Conservation (phyloP, 2,113 vertebrate genomes). For the Xiphorhynchus elegans region DNA sequence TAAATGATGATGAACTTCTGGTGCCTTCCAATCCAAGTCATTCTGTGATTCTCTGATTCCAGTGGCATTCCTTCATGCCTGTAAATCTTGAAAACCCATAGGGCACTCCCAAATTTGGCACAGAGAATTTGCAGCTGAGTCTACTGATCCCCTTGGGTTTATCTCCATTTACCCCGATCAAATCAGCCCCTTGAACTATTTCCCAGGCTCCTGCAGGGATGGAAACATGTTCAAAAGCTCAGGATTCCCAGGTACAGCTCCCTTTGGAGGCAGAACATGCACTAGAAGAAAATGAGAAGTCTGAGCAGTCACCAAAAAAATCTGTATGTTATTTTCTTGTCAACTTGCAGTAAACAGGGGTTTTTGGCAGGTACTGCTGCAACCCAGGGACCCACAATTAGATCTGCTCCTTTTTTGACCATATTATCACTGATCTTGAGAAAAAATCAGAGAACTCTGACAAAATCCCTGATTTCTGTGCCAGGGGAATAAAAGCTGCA, state of each 20-base stretch:
- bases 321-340: background rate
- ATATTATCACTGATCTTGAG: background rate
- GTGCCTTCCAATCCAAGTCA: background rate
- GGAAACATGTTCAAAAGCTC: background rate
- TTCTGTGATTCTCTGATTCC: background rate
- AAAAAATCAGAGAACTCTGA: background rate
- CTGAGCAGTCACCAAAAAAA: background rate
- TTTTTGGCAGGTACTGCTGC: background rate
- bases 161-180: background rate
- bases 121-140: background rate
- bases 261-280: background rate
- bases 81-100: background rate
- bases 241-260: background rate
- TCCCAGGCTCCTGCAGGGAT: background rate
- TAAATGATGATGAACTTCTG: background rate
- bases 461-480: background rate
- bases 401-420: background rate
- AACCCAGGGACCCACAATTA: background rate
- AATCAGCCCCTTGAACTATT: background rate
- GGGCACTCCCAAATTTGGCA: background rate
- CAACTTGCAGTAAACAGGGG: background rate
- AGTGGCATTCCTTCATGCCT: background rate
- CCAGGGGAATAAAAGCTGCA: background rate
- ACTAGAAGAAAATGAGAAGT: background rate
- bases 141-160: accelerated